A percentile compares a stretch with the other conserved stretches of the same genome.
These are phyloP conservation scores for Melikaiella ostensackeni DNA, from an alignment of 2,888 invertebrate genomes.

Conservation along the genomic window DNA sequence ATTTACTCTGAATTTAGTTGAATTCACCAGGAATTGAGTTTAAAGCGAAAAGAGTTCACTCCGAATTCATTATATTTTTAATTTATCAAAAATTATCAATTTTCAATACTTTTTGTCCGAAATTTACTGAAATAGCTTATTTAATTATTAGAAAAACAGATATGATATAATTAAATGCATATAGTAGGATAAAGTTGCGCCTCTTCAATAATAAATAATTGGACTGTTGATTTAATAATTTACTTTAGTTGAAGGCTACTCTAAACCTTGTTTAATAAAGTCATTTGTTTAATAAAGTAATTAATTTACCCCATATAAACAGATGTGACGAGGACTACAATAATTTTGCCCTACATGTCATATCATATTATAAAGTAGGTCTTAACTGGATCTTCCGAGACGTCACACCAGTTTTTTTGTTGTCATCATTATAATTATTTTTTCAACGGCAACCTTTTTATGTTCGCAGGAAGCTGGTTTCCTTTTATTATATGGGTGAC, in stretches of 20 bases:
- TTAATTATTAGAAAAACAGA: too few species aligned
- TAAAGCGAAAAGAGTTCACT: too few species aligned
- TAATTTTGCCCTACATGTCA: conserved; percentile 2
- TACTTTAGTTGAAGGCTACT: neutral
- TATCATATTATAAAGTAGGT: conserved; percentile 25
- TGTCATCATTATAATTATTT: conserved; percentile 38
- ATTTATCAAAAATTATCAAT: too few species aligned
- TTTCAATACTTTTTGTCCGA: too few species aligned
- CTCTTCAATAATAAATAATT: too few species aligned
- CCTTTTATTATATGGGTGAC: conserved; percentile 14
- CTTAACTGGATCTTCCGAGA: conserved; percentile 23
- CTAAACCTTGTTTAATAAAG: neutral
- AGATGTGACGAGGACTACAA: neutral
- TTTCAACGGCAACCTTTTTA: conserved; percentile 27
- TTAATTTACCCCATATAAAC: neutral
- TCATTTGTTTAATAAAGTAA: neutral
- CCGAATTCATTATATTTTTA: too few species aligned
- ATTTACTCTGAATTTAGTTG: too few species aligned
- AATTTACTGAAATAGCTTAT: too few species aligned
- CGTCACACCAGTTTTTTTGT: conserved; percentile 13
- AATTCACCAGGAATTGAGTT: too few species aligned
- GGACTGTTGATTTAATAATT: neutral
- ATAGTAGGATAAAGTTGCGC: too few species aligned
- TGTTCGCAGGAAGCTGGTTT: conserved; percentile 6
- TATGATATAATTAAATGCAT: too few species aligned